Conservation (phyloP, 2,888 invertebrate species). For the Patella depressa region DNA sequence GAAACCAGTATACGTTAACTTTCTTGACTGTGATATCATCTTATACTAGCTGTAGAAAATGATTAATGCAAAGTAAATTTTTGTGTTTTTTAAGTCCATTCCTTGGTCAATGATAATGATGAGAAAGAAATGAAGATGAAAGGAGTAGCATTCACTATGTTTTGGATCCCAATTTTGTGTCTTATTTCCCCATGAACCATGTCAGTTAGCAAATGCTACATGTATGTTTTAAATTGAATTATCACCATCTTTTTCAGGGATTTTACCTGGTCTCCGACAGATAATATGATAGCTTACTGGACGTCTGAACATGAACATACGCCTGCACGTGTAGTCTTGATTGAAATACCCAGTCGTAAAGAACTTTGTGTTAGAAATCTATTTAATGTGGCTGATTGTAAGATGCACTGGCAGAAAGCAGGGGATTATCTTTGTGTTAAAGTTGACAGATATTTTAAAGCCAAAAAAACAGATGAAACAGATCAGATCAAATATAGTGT, state of each 20-base stretch:
- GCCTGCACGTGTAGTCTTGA: conserved; percentile 92
- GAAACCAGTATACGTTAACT: no score
- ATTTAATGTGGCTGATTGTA: conserved; percentile 98
- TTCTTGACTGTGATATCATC: no score
- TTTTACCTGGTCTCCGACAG: conserved; percentile 98
- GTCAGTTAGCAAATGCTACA: no score
- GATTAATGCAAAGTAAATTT: no score
- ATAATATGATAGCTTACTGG: conserved; percentile 97
- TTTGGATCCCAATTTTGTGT: no score
- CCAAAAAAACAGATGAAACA: conserved; percentile 87
- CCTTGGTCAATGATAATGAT: no score
- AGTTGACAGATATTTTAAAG: conserved; percentile 88
- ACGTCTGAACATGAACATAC: conserved; percentile 94
- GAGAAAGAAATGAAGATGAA: no score
- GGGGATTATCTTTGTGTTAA: conserved; percentile 98
- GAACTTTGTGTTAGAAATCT: conserved; percentile 89
- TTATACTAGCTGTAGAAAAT: no score
- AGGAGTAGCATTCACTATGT: no score
- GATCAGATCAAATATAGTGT: conserved; percentile 89
- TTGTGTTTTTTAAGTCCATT: no score
- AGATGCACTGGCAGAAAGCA: conserved; percentile 98
- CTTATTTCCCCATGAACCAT: no score
- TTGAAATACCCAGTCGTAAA: conserved; percentile 84
- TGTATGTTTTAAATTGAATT: no score
- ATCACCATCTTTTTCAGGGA: conserved; percentile 75